Evolutionary conservation across 2,797 vertebrate species (phyloP), one percentile per base, ranked within the genome.

Genomic region (Clarias laeviceps): DNA sequence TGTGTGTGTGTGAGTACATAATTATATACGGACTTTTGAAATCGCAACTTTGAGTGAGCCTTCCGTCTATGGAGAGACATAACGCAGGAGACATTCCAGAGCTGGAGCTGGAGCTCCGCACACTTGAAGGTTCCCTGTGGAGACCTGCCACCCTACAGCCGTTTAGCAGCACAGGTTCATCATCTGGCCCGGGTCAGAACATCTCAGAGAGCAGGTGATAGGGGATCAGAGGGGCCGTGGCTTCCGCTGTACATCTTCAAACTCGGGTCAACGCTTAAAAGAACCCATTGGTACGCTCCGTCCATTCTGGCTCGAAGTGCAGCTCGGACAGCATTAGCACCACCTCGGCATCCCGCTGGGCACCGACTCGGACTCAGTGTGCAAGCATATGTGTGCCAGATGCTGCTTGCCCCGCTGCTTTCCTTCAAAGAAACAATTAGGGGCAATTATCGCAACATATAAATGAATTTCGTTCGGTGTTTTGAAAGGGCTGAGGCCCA

Each of bases 401-500:
- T 95, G 95, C 92, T 84, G 88, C 87, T 0, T 85, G 91, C 89
- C 91, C 89, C 29, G 27, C 73, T 80, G 68, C 82, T 84, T 89
- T 80, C 88, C 93, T 94, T 96, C 94, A 95, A 96, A 96, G 94
- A 93, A 94, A 94, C 94, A 94, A 96, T 95, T 95, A 95, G 90
- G 91, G 88, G 90, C 93, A 95, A 95, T 95, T 95, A 95, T 95
- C 85, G 90, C 90, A 91, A 95, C 94, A 92, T 94, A 95, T 93
- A 94, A 95, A 96, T 95, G 91, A 96, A 96, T 94, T 95, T 95
- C 86, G 93, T 94, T 93, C 92, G 92, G 94, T 93, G 92, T 93
- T 94, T 92, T 90, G 83, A 24, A 34, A 89, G 85, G 29, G 32
- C 37, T 84, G 89, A 89, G 87, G 68, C 82, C 59, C 76, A 22